Conservation (phyloP, 2,888 invertebrate genomes). For the Yponomeuta evonymella region DNA sequence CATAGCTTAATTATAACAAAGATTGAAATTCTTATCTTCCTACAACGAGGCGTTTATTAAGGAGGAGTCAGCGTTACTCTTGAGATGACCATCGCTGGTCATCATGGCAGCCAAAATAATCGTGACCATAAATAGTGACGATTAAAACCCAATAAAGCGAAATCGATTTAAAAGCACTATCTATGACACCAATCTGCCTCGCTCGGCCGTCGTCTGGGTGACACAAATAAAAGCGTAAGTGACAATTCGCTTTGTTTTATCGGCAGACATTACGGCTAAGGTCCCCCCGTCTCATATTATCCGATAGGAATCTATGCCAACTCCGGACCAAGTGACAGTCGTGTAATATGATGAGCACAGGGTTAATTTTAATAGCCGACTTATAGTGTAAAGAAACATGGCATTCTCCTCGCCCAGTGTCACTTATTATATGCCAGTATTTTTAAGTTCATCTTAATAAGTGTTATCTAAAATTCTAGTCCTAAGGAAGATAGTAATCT, state of each 20-base stretch:
- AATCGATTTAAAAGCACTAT: conserved; percentile 29
- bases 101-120: neutral
- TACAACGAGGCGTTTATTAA: too few species aligned
- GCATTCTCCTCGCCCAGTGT: neutral
- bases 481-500: neutral
- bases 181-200: neutral
- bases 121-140: neutral
- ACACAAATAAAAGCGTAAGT: conserved; percentile 36
- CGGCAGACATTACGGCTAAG: conserved; percentile 46
- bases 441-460: too few species aligned
- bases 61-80: too few species aligned
- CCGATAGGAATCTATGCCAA: conserved; percentile 16
- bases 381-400: neutral
- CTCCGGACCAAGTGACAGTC: conserved; percentile 23
- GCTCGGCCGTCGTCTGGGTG: conserved; percentile 8
- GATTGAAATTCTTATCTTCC: too few species aligned
- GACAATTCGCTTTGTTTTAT: conserved; percentile 36
- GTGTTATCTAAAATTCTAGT: neutral
- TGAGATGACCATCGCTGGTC: too few species aligned
- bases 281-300: conserved; percentile 4
- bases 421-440: neutral
- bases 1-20: too few species aligned
- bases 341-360: neutral
- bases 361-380: neutral
- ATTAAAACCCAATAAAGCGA: conserved; percentile 7